Base-by-base conservation (phyloP, 2,888 invertebrate genomes). In the Synergus itoensis region DNA sequence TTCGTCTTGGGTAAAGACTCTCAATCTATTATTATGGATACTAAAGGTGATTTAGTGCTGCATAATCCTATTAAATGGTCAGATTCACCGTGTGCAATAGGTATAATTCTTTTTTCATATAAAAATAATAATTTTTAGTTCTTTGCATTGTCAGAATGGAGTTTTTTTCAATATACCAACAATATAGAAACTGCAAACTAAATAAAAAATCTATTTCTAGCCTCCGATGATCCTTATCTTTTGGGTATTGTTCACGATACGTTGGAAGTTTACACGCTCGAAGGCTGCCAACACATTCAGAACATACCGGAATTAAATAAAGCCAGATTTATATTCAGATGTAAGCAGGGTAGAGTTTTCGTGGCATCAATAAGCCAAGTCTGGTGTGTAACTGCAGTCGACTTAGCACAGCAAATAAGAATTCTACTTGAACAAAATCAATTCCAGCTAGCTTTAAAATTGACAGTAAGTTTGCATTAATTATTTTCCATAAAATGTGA, bases 151-250 rank as follows among this genome's bases (percentile, higher is more conserved):
- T n/a, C 7, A n/a, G 57, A 11, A 18, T 64, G n/a, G 28, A 21
- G 40, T 65, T 76, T 12, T 12, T 45, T 73, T 8, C 16, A 48
- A 14, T 48, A 16, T 48, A 16, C 7, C 0, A 4, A 48, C 48
- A 48, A 4, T 28, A 28, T 16, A 5, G 16, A 48, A 48, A 5
- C 16, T 48, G 14, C 7, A 62, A 21, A 45, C 14, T 60, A 60
- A 77, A 53, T n/a, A 53, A n/a, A 53, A 53, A 67, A 65, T 77
- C 82, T 78, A 36, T 77, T 93, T 93, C 81, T 92, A 96, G 98
- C 96, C 43, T 98, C 98, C 95, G 98, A 99, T 92, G 96, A 97
- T 87, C 99, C 99, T 0, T 99, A 97, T 92, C 94, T 98, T 28
- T 93, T 99, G 79, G 98, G 98, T 7, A 94, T 99, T 73, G 93